phyloP scores from a whole-genome alignment of 2,888 invertebrate genomes.

The Amphimallon solstitiale region DNA sequence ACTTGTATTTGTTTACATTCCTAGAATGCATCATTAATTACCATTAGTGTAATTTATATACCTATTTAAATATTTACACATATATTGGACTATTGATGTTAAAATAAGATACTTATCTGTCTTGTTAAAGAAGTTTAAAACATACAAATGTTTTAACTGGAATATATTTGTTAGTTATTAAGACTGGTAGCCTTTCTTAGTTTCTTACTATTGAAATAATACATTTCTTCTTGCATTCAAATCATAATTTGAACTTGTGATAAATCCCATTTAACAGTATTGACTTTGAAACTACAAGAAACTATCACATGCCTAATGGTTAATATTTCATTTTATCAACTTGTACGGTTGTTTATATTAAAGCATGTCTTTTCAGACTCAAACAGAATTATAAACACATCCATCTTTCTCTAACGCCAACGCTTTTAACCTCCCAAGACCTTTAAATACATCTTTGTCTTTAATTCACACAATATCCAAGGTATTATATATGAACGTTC shows the following conservation, averaged over 20 bases:
- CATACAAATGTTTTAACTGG: too few species aligned
- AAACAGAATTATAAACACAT: too few species aligned
- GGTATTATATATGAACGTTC: too few species aligned
- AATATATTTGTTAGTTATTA: too few species aligned
- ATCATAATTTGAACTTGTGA: too few species aligned
- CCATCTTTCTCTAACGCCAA: neutral
- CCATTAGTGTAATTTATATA: neutral
- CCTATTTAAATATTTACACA: neutral
- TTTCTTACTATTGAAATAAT: too few species aligned
- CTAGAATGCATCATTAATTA: slow-evolving; percentile 8
- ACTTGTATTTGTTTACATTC: slow-evolving; percentile 23
- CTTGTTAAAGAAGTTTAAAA: neutral
- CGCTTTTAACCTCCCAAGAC: slow-evolving; percentile 9
- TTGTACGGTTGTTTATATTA: neutral
- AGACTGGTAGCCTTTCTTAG: too few species aligned
- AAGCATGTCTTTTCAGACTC: neutral
- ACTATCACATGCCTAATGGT: too few species aligned
- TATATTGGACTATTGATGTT: neutral
- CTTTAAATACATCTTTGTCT: slow-evolving; percentile 3
- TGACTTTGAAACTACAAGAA: too few species aligned
- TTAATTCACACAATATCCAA: neutral
- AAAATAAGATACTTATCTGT: neutral
- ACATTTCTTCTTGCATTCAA: too few species aligned
- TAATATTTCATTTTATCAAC: too few species aligned
- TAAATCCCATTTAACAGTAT: too few species aligned